A percentile compares a stretch with the other conserved stretches of the same genome.
phyloP scores from a whole-genome alignment of 2,888 invertebrate species.

The Drosophila leonis region DNA sequence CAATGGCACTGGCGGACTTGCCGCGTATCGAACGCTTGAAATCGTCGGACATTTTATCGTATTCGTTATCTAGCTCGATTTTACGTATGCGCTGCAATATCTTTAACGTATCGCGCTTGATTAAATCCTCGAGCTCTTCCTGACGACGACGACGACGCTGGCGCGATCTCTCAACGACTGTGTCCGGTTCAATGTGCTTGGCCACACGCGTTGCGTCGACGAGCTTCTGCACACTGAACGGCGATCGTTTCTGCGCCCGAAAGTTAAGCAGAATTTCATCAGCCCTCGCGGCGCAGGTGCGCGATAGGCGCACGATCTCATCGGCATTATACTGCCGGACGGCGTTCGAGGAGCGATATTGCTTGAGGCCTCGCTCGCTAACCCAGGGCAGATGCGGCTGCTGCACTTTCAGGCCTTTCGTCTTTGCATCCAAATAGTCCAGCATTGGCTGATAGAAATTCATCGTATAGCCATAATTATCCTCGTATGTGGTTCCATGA shows the following conservation, averaged over 20 bases:
- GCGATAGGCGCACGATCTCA: conserved; percentile 89
- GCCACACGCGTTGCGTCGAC: conserved; percentile 86
- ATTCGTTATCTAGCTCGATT: conserved; percentile 86
- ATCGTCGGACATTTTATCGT: conserved; percentile 85
- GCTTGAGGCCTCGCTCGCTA: conserved; percentile 89
- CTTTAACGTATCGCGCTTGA: conserved; percentile 85
- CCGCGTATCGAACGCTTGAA: conserved; percentile 88
- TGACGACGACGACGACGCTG: conserved; percentile 85
- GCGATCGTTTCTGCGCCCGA: conserved; percentile 84
- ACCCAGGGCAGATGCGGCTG: conserved; percentile 90
- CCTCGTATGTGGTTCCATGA: conserved; percentile 88
- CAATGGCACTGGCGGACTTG: conserved; percentile 91
- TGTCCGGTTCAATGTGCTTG: conserved; percentile 85
- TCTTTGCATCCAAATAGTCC: conserved; percentile 92
- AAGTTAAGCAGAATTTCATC: conserved; percentile 88
- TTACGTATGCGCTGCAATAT: conserved; percentile 82
- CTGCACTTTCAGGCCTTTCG: conserved; percentile 84
- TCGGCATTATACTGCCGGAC: conserved; percentile 89
- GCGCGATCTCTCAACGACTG: conserved; percentile 85
- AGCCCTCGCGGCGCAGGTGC: conserved; percentile 89
- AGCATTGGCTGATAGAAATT: conserved; percentile 95
- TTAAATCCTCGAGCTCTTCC: conserved; percentile 87
- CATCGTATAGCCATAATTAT: conserved; percentile 93
- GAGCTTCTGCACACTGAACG: conserved; percentile 86
- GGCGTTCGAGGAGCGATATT: conserved; percentile 89